Percentiles rank a stretch among this genome's conserved stretches.
These are phyloP conservation scores for Tanytarsus gracilentus DNA, from an alignment of 2,888 invertebrate species.

Conservation along the genomic window DNA sequence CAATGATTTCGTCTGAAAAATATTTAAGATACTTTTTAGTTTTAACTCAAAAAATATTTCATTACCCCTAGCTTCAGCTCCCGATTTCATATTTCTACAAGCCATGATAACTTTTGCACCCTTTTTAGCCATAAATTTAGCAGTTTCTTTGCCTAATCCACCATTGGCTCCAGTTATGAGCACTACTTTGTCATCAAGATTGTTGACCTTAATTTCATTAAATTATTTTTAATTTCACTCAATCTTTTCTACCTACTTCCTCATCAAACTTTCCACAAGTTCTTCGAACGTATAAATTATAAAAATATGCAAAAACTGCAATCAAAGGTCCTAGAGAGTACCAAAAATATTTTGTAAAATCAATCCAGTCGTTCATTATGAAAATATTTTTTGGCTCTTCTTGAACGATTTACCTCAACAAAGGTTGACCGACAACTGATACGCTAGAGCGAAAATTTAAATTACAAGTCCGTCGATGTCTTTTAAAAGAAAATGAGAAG, in stretches of 20 bases:
- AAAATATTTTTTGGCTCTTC: too few relatives aligned
- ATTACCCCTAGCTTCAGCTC: conserved; percentile 59
- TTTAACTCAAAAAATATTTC: not conserved
- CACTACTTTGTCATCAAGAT: conserved; percentile 79
- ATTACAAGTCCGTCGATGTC: too few relatives aligned
- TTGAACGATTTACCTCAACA: too few relatives aligned
- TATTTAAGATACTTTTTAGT: conserved; percentile 30
- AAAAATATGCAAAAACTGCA: not conserved
- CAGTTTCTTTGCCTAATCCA: conserved; percentile 76
- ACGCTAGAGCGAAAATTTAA: too few relatives aligned
- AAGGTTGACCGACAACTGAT: too few relatives aligned
- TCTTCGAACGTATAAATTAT: not conserved
- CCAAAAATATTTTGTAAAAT: not conserved
- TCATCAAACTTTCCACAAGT: not conserved
- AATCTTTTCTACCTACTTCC: not conserved
- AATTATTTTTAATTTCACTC: not conserved
- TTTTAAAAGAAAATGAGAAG: too few relatives aligned
- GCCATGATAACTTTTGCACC: conserved; percentile 80
- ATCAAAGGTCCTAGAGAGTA: not conserved
- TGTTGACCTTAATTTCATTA: conserved; percentile 41
- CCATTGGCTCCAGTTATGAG: conserved; percentile 82
- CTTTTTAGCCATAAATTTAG: conserved; percentile 60
- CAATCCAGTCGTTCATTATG: too few relatives aligned
- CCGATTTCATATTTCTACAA: conserved; percentile 66
- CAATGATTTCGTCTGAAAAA: conserved; percentile 59